These are phyloP conservation scores for Strix uralensis DNA, from an alignment of 2,113 vertebrate species.

Conservation along the genomic window DNA sequence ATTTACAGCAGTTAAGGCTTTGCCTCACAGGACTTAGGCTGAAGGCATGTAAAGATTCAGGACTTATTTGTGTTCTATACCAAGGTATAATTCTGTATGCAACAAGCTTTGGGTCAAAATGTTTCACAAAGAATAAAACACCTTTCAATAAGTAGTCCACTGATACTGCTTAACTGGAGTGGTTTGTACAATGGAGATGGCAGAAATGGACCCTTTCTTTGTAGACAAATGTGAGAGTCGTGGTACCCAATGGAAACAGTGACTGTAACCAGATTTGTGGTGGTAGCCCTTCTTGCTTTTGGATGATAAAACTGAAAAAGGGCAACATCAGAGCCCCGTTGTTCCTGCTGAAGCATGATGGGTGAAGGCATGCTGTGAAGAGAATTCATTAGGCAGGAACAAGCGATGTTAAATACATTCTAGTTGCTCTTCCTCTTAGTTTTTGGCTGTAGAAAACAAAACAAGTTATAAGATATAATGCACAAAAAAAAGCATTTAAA, in stretches of 20 bases:
- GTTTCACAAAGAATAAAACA: background rate
- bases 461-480: background rate
- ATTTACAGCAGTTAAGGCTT: background rate
- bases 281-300: background rate
- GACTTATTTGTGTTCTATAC: background rate
- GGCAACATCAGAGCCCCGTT: background rate
- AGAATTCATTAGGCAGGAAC: conserved; percentile 11
- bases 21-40: background rate
- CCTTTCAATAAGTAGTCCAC: background rate
- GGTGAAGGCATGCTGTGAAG: conserved; percentile 32
- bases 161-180: background rate
- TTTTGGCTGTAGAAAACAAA: conserved; percentile 23
- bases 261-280: background rate
- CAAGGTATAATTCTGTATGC: background rate
- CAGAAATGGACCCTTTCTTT: background rate
- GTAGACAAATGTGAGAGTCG: background rate
- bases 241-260: background rate
- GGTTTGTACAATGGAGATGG: background rate
- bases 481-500: background rate
- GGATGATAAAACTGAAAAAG: background rate
- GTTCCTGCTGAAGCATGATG: background rate
- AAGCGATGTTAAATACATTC: background rate
- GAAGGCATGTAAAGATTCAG: background rate
- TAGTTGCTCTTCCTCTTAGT: background rate
- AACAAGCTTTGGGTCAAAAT: background rate